A percentile compares a stretch with the other conserved stretches of the same genome.
These are phyloP conservation scores for Lochmaea capreae DNA, from an alignment of 2,888 invertebrate species.

Conservation along the genomic window DNA sequence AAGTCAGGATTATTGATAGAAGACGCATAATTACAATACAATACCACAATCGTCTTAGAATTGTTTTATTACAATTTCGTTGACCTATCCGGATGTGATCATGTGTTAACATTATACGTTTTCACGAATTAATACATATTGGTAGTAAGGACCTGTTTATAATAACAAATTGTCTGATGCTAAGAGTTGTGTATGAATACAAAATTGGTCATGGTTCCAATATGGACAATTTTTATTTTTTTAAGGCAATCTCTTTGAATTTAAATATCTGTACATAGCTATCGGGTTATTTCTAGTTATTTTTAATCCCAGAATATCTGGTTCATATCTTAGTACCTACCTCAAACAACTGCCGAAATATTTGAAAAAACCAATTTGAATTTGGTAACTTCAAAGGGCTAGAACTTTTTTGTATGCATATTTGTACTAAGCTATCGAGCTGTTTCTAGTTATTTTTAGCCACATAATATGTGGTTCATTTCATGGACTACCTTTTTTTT, in stretches of 20 bases:
- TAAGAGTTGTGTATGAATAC: neutral
- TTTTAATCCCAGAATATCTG: no score
- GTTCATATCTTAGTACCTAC: no score
- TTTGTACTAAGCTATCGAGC: no score
- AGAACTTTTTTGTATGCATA: no score
- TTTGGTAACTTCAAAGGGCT: no score
- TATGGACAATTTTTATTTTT: neutral
- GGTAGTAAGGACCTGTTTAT: conserved; percentile 1
- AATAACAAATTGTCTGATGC: conserved; percentile 1
- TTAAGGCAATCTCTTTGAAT: neutral
- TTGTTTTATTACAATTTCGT: conserved; percentile 5
- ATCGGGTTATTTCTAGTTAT: no score
- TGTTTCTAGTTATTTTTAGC: no score
- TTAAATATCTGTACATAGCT: no score
- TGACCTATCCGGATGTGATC: conserved; percentile 9
- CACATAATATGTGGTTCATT: no score
- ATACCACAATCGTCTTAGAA: neutral
- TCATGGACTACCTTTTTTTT: no score
- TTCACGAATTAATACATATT: neutral
- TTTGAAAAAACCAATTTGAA: no score
- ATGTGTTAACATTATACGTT: conserved; percentile 1
- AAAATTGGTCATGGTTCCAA: neutral
- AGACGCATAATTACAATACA: conserved; percentile 1
- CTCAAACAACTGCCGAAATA: no score
- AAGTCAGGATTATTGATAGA: neutral